phyloP scores from a whole-genome alignment of 2,797 vertebrate species.

The Dallia pectoralis region DNA sequence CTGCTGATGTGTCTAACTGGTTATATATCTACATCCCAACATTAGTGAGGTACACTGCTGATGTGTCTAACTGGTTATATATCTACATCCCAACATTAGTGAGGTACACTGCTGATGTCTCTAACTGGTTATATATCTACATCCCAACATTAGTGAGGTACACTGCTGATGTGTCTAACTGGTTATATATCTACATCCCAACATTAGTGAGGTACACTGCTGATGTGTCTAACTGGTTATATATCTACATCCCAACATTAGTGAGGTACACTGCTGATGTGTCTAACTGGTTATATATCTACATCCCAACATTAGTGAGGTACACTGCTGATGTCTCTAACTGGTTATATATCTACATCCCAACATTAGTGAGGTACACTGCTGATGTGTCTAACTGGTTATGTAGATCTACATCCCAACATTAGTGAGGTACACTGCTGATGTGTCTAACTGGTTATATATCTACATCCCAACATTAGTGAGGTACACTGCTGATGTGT shows the following conservation, averaged over 20 bases:
- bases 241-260: constrained; percentile 99
- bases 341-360: constrained; percentile 88
- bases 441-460: constrained; percentile 56
- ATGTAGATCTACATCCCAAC: constrained; percentile 95
- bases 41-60: constrained; percentile 85
- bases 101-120: constrained; percentile 67
- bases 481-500: constrained; percentile 67
- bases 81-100: constrained; percentile 99
- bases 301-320: constrained; percentile 97
- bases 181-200: constrained; percentile 91
- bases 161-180: not conserved
- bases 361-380: constrained; percentile 91
- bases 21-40: constrained; percentile 94
- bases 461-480: constrained; percentile 99
- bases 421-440: constrained; percentile 85
- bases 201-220: constrained; percentile 88
- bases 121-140: constrained; percentile 81
- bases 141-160: constrained; percentile 98
- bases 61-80: constrained; percentile 56
- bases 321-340: constrained; percentile 48
- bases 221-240: constrained; percentile 1
- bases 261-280: constrained; percentile 77
- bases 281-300: constrained; percentile 77
- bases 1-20: not conserved
- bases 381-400: not conserved